Conservation (phyloP, 2,888 invertebrate genomes). For the Nymphalis polychloros region DNA sequence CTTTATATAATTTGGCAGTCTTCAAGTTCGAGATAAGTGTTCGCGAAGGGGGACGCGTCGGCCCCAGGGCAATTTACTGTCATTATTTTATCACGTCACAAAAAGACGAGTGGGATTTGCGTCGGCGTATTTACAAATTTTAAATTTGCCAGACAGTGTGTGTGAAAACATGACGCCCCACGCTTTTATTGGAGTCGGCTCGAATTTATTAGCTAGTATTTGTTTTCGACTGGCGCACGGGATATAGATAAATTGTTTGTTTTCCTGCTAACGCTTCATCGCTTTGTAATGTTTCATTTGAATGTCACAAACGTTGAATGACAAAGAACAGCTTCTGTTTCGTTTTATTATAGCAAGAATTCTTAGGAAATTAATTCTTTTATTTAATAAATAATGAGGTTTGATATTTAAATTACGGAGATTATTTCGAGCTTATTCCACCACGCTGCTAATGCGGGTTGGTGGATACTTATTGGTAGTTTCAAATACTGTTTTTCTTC, state of each 20-base stretch:
- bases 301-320: too few species aligned
- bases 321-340: not conserved
- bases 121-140: slow-evolving; percentile 63
- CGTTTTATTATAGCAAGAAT: too few species aligned
- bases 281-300: not conserved
- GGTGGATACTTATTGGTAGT: too few species aligned
- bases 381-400: too few species aligned
- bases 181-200: slow-evolving; percentile 60
- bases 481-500: too few species aligned
- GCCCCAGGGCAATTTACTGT: slow-evolving; percentile 54
- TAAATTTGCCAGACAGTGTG: slow-evolving; percentile 58
- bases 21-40: slow-evolving; percentile 38
- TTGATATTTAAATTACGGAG: too few species aligned
- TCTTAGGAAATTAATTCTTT: too few species aligned
- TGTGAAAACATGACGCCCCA: slow-evolving; percentile 61
- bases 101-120: slow-evolving; percentile 61
- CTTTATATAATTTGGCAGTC: slow-evolving; percentile 32
- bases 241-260: slow-evolving; percentile 75
- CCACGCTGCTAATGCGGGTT: too few species aligned
- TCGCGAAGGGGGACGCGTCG: slow-evolving; percentile 40
- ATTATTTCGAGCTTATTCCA: too few species aligned
- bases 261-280: slow-evolving; percentile 44
- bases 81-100: slow-evolving; percentile 60
- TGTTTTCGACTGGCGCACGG: slow-evolving; percentile 64
- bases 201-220: slow-evolving; percentile 61